Evolutionary conservation across 2,888 invertebrate species (phyloP).

Genomic region (Drosophila borborema): DNA sequence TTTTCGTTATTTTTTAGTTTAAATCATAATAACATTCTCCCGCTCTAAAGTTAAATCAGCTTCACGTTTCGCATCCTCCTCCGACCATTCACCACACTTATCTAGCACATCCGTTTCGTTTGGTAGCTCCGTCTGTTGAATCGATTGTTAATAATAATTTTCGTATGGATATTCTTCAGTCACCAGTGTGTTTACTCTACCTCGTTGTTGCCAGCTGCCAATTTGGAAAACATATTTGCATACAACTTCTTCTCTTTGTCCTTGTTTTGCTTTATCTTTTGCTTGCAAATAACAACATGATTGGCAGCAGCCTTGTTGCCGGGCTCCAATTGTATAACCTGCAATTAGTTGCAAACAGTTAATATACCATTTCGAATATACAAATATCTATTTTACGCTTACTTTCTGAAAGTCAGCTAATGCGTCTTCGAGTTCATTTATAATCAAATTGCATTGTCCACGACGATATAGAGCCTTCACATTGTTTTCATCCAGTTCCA

Average conservation of each 20-base stretch:
- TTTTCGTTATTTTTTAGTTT: slow-evolving; percentile 29
- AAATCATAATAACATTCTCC: slow-evolving; percentile 83
- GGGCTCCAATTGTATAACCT: slow-evolving; percentile 91
- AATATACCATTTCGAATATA: not conserved
- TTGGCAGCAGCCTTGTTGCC: slow-evolving; percentile 94
- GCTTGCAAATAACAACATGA: slow-evolving; percentile 90
- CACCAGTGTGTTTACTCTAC: slow-evolving; percentile 70
- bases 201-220: slow-evolving; percentile 92
- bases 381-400: not conserved
- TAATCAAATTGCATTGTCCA: slow-evolving; percentile 91
- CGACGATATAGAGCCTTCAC: slow-evolving; percentile 96
- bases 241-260: slow-evolving; percentile 94
- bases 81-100: slow-evolving; percentile 84
- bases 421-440: slow-evolving; percentile 92
- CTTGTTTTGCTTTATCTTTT: slow-evolving; percentile 90
- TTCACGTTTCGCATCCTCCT: slow-evolving; percentile 83
- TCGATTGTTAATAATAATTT: not conserved
- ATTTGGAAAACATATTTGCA: slow-evolving; percentile 97
- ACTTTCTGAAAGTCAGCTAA: slow-evolving; percentile 90
- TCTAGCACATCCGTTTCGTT: slow-evolving; percentile 81
- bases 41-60: slow-evolving; percentile 82
- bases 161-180: not conserved
- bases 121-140: slow-evolving; percentile 63
- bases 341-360: not conserved
- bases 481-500: slow-evolving; percentile 90